A percentile compares a stretch with the other conserved stretches of the same genome.
phyloP scores from a whole-genome alignment of 2,113 vertebrate species.

The Furnarius figulus region DNA sequence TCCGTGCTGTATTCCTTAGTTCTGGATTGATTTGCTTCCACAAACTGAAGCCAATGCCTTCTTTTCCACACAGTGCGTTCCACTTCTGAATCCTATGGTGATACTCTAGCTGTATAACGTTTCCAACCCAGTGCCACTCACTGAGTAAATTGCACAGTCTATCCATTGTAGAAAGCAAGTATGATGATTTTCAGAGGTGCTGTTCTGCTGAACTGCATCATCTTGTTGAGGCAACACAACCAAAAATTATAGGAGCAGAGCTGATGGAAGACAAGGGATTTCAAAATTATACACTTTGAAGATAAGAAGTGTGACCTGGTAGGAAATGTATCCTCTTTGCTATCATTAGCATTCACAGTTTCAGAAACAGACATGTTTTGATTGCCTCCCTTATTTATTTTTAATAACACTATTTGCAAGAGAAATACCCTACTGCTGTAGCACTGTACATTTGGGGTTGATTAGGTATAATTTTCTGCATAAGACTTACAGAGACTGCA shows the following conservation, averaged over 20 bases:
- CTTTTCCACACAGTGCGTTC: background rate
- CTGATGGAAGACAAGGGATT: background rate
- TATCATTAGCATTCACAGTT: background rate
- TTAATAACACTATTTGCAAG: slow-evolving; percentile 6
- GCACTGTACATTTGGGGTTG: background rate
- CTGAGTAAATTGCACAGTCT: background rate
- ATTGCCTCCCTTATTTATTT: slow-evolving; percentile 32
- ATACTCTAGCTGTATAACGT: background rate
- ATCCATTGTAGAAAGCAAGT: background rate
- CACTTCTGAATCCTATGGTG: background rate
- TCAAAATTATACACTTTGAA: background rate
- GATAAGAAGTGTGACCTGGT: background rate
- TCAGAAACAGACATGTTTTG: slow-evolving; percentile 18
- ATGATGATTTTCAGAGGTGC: background rate
- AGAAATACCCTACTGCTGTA: background rate
- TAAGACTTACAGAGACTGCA: background rate
- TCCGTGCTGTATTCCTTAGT: background rate
- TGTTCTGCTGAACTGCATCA: slow-evolving; percentile 7
- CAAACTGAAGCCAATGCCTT: background rate
- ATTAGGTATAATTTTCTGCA: slow-evolving; percentile 18
- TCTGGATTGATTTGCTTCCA: background rate
- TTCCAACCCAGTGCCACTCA: background rate
- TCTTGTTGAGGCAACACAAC: background rate
- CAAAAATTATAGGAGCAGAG: background rate
- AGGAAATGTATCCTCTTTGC: background rate